phyloP scores from a whole-genome alignment of 1,140 invertebrate genomes.

The Hyles euphorbiae region DNA sequence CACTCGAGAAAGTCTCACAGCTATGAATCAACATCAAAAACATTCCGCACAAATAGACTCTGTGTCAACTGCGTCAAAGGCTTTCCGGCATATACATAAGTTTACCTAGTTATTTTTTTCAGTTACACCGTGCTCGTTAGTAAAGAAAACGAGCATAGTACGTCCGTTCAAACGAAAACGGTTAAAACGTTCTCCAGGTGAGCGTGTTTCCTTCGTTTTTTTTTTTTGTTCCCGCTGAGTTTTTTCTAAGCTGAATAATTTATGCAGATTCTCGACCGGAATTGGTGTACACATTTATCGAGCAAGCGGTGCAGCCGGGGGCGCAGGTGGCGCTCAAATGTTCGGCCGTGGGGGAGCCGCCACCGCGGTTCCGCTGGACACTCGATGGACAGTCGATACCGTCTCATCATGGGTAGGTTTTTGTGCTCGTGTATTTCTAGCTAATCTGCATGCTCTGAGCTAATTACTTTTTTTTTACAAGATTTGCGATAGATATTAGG shows the following conservation, averaged over 20 bases:
- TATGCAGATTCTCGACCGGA: constrained; percentile 77
- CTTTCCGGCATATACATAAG: constrained; percentile 1
- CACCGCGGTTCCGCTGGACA: constrained; percentile 77
- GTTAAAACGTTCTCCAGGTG: constrained; percentile 55
- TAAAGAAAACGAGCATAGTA: constrained; percentile 28
- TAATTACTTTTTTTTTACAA: no score
- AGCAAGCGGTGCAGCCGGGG: constrained; percentile 88
- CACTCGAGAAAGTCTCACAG: no score
- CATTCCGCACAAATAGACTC: constrained; percentile 10
- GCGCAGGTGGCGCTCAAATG: constrained; percentile 89
- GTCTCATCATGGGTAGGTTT: constrained; percentile 54
- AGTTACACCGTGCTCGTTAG: constrained; percentile 58
- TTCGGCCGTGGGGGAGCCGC: constrained; percentile 90
- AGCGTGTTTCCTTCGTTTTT: constrained; percentile 27
- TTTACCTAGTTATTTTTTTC: constrained; percentile 33
- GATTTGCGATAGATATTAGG: no score
- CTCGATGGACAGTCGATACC: constrained; percentile 61
- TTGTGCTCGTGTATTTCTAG: not conserved
- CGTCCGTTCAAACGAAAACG: constrained; percentile 48
- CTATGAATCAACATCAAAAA: constrained; percentile 4
- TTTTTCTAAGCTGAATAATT: constrained; percentile 15
- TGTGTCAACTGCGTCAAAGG: constrained; percentile 13
- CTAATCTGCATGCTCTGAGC: no score
- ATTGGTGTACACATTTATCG: constrained; percentile 88
- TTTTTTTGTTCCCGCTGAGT: constrained; percentile 13